Evolutionary conservation across 2,888 invertebrate genomes (phyloP).

Genomic region (Camponotus fellah): DNA sequence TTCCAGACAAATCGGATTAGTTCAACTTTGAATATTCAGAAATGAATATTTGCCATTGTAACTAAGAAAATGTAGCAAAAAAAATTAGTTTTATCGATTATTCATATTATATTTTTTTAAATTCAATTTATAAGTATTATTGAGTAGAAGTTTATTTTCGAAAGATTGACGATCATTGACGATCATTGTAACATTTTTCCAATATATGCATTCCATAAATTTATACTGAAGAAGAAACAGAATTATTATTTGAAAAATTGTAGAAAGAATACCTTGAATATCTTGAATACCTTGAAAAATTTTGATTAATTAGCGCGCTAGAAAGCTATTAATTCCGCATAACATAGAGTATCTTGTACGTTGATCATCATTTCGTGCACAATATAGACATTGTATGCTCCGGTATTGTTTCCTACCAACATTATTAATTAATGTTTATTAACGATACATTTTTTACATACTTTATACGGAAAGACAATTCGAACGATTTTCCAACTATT

Average conservation of each 20-base stretch:
- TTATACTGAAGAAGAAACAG: neutral
- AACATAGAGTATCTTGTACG: neutral
- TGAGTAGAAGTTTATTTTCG: neutral
- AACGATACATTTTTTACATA: neutral
- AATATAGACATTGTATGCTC: neutral
- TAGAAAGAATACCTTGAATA: neutral
- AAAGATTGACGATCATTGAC: neutral
- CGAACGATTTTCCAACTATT: constrained; percentile 13
- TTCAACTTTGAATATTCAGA: constrained; percentile 24
- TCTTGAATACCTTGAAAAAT: neutral
- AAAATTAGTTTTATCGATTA: neutral
- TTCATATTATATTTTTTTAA: neutral
- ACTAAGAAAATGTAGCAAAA: neutral
- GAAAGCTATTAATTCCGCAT: constrained; percentile 9
- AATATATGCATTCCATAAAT: neutral
- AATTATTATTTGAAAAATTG: neutral
- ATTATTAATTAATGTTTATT: constrained; percentile 34
- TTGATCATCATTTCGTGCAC: constrained; percentile 25
- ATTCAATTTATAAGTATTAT: neutral
- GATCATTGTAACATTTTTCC: neutral
- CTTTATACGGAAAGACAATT: neutral
- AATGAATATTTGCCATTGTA: neutral
- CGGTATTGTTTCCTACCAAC: neutral
- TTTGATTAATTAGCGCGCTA: constrained; percentile 11
- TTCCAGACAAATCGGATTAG: neutral